A percentile compares a stretch with the other conserved stretches of the same genome.
Evolutionary conservation across 2,888 invertebrate species (phyloP).

Genomic region (Drosophila affinis): DNA sequence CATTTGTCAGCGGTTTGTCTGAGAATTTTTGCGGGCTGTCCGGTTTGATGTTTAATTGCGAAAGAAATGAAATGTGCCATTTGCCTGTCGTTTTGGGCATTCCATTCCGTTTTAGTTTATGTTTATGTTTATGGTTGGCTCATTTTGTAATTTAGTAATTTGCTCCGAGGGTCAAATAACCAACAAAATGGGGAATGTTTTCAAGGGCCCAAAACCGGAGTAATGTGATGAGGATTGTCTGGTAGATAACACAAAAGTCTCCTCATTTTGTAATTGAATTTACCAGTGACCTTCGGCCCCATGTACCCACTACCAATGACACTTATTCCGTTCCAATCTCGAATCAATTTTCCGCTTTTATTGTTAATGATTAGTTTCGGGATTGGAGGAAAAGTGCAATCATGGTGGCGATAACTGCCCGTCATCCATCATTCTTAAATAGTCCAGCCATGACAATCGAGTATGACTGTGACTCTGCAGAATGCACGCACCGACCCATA

Average conservation of each 20-base stretch:
- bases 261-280: not conserved
- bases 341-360: slow-evolving; percentile 13
- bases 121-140: slow-evolving; percentile 49
- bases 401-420: slow-evolving; percentile 18
- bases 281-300: not conserved
- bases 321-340: not conserved
- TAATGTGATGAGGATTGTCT: no score
- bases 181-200: no score
- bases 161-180: slow-evolving; percentile 41
- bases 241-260: no score
- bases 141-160: slow-evolving; percentile 46
- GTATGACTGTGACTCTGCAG: slow-evolving; percentile 23
- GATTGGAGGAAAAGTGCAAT: slow-evolving; percentile 2
- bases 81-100: slow-evolving; percentile 49
- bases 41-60: slow-evolving; percentile 62
- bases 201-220: no score
- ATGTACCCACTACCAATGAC: no score
- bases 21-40: slow-evolving; percentile 31
- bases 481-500: not conserved
- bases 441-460: slow-evolving; percentile 25
- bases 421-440: slow-evolving; percentile 32
- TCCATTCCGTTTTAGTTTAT: slow-evolving; percentile 53
- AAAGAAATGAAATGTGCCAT: slow-evolving; percentile 53
- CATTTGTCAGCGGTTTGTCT: slow-evolving; percentile 45
- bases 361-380: not conserved